Evolutionary conservation across 2,113 vertebrate genomes (phyloP).

Genomic region (Orcinus orca): DNA sequence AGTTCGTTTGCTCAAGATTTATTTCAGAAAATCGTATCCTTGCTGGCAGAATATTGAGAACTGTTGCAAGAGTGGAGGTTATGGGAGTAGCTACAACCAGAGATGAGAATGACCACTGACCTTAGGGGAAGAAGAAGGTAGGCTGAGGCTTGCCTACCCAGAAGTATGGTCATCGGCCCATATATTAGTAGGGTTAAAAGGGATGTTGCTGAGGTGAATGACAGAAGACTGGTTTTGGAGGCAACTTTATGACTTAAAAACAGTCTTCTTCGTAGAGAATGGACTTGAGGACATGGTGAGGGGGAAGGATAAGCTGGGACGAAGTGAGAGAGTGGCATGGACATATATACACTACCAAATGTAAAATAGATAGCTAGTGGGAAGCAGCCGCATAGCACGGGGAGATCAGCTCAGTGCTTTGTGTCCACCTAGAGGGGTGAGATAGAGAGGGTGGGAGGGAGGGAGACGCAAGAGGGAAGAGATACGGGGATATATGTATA

Average conservation of each 20-base stretch:
- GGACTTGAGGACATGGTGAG: too few relatives aligned
- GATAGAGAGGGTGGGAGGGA: too few relatives aligned
- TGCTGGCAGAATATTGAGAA: conserved; percentile 15
- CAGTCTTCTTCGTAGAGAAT: neutral
- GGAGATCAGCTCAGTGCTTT: too few relatives aligned
- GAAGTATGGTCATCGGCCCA: neutral
- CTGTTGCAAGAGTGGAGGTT: neutral
- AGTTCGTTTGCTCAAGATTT: neutral
- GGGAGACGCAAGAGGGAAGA: too few relatives aligned
- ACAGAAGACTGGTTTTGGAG: neutral
- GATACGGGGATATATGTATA: too few relatives aligned
- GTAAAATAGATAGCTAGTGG: too few relatives aligned
- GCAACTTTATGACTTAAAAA: conserved; percentile 34
- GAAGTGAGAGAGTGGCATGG: too few relatives aligned
- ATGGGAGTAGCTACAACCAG: neutral
- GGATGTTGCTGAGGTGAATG: neutral
- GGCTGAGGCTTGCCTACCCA: neutral
- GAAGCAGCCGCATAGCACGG: too few relatives aligned
- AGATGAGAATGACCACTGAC: neutral
- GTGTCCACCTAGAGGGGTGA: too few relatives aligned
- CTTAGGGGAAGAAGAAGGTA: neutral
- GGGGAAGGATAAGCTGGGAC: too few relatives aligned
- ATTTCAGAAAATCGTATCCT: conserved; percentile 30
- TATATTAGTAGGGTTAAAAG: neutral
- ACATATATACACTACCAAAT: too few relatives aligned